A percentile compares a stretch with the other conserved stretches of the same genome.
These are phyloP conservation scores for Apamea anceps DNA, from an alignment of 2,888 invertebrate genomes.

Conservation along the genomic window DNA sequence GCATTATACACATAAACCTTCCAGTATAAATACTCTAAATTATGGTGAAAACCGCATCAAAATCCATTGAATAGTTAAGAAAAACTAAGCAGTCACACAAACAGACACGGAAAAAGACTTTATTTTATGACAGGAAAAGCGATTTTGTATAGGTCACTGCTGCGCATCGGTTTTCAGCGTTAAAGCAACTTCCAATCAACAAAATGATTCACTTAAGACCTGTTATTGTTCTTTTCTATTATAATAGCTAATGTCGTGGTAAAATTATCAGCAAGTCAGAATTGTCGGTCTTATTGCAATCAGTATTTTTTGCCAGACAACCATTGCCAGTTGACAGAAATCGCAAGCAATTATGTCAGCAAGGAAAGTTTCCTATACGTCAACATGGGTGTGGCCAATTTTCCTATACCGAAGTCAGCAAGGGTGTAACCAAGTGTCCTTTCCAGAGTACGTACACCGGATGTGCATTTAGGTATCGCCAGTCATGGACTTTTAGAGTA, in stretches of 20 bases:
- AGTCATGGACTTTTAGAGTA: neutral
- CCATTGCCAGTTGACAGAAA: neutral
- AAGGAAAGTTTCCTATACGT: neutral
- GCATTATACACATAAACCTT: neutral
- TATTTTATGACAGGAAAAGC: neutral
- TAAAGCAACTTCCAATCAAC: no score
- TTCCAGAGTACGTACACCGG: neutral
- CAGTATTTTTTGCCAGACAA: neutral
- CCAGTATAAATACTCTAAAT: neutral
- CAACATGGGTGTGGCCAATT: no score
- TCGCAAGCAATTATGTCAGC: neutral
- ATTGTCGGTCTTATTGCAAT: neutral
- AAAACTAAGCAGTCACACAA: neutral
- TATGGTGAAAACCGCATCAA: neutral
- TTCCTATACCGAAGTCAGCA: no score
- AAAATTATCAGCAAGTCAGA: neutral
- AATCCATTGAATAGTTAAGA: neutral
- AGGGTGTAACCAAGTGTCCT: no score
- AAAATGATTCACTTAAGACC: no score
- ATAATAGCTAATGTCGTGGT: neutral
- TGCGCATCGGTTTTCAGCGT: neutral
- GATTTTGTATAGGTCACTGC: no score
- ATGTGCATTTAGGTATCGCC: neutral
- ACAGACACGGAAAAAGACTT: neutral
- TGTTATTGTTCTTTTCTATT: no score